Evolutionary conservation across 2,113 vertebrate genomes (phyloP).

Genomic region (Noturus placidus): DNA sequence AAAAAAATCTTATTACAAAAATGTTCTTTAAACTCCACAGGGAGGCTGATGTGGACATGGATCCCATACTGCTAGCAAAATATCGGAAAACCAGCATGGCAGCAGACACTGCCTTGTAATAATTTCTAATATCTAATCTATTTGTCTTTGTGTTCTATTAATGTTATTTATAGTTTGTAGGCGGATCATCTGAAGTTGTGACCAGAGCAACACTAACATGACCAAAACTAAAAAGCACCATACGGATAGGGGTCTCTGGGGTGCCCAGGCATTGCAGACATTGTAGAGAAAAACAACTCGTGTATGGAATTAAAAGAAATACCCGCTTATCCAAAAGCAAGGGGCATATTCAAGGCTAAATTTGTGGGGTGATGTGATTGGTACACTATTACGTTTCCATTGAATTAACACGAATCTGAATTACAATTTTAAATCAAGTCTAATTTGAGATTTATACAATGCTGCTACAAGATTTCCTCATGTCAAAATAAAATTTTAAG

Average conservation of each 20-base stretch:
- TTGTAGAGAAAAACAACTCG: background rate
- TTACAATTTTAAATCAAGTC: too few species aligned
- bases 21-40: background rate
- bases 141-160: background rate
- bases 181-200: background rate
- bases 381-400: background rate
- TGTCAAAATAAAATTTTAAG: background rate
- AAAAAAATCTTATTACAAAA: background rate
- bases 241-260: background rate
- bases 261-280: background rate
- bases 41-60: background rate
- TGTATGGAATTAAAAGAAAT: background rate
- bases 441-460: background rate
- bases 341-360: background rate
- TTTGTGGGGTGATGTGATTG: background rate
- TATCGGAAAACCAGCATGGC: background rate
- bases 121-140: background rate
- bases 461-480: background rate
- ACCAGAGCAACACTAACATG: background rate
- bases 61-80: constrained; percentile 9
- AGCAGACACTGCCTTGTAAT: background rate
- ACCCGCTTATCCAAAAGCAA: background rate
- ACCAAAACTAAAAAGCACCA: background rate
- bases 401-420: background rate
- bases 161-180: background rate